Base-by-base conservation (phyloP, 2,888 invertebrate species). In the Zhuqinia jingwanae region DNA sequence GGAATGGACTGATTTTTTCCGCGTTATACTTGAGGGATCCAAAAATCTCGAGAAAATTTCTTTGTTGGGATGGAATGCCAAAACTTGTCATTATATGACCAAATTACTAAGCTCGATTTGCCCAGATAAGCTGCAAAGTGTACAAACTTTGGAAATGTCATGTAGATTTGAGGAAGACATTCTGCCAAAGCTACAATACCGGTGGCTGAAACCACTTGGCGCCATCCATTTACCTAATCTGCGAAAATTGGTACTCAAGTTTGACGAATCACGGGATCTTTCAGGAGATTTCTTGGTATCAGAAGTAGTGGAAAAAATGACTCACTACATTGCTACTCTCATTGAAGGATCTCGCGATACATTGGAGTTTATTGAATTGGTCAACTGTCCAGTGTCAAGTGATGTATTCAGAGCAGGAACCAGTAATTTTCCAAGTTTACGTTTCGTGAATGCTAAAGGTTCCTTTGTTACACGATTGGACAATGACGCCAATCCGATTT, bases 341-440 rank as follows among this genome's bases (percentile, higher is more conserved):
- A 11, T 85, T 30, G 85, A 85, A 45, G 63, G 79, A 1, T 6
- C 73, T 27, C 3, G 47, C 2, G 15, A 6, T 0, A 53, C 78
- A 3, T 20, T 85, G 11, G 60, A 79, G 60, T 50, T 20, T 0
- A 36, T 85, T 3, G 50, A 85, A 30, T 17, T 85, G 5, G n/a
- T 78, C 27, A 79, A 85, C 22, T 79, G 78, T 22, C 85, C 85
- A 6, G 27, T 85, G 0, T 15, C 47, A 11, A 73, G 73, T 63
- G 47, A 65, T 22, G 73, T 79, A 2, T 73, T 85, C 6, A n/a
- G 63, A 58, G 22, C 22, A 1, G 79, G 79, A 10, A 73, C 42
- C 3, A 47, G 68, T 27, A 42, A 56, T 13, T 47, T 85, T 22
- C 63, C 36, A 47, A 53, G 47, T 42, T 25, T 85, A 11, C 20